Conservation (phyloP, 2,797 vertebrate species). For the Micrastur ruficollis region DNA sequence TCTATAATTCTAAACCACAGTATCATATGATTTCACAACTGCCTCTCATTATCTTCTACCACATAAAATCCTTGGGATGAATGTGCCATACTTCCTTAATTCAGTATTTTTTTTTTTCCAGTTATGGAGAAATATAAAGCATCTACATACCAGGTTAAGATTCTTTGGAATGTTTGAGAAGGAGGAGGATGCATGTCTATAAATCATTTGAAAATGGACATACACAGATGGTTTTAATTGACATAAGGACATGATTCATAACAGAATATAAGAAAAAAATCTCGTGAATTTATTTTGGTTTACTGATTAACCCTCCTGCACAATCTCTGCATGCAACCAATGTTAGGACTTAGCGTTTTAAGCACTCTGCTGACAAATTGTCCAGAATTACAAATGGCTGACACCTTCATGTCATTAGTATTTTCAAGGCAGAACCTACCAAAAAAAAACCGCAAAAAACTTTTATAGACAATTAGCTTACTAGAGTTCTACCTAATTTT, state of each 20-base stretch:
- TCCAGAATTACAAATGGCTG: neutral
- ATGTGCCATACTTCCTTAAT: neutral
- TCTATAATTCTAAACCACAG: neutral
- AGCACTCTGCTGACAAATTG: neutral
- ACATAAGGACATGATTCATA: slow-evolving; percentile 35
- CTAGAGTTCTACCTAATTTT: neutral
- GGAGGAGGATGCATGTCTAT: slow-evolving; percentile 7
- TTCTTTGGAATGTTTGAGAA: slow-evolving; percentile 40
- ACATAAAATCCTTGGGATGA: slow-evolving; percentile 11
- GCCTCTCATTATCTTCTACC: neutral
- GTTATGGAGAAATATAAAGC: neutral
- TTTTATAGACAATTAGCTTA: neutral
- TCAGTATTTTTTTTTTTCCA: slow-evolving; percentile 8
- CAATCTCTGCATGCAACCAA: neutral
- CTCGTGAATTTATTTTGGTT: slow-evolving; percentile 9
- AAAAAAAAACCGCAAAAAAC: neutral
- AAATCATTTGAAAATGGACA: slow-evolving; percentile 45
- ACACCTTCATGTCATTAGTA: neutral
- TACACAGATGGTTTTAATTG: slow-evolving; percentile 62
- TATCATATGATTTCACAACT: neutral
- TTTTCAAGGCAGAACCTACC: neutral
- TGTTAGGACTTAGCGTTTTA: neutral
- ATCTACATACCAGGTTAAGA: slow-evolving; percentile 41
- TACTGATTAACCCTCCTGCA: neutral
- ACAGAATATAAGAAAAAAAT: neutral